Percentiles rank a stretch among this genome's conserved stretches.
Evolutionary conservation across 2,888 invertebrate species (phyloP).

Genomic region (Cloeon dipterum): DNA sequence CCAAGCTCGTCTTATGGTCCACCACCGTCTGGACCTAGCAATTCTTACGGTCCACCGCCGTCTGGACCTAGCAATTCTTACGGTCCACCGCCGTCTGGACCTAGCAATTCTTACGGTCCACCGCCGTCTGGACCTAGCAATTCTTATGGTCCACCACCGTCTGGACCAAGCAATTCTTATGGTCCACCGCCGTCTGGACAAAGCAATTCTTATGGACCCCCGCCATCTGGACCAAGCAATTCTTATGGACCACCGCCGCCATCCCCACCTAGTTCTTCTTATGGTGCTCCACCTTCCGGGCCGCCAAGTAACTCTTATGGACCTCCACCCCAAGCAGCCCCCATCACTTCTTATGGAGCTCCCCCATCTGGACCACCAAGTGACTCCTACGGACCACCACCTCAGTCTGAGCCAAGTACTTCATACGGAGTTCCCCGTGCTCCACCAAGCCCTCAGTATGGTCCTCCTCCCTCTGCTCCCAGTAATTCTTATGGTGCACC

Average conservation of each 20-base stretch:
- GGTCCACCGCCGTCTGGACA: constrained; percentile 8
- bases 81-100: constrained; percentile 6
- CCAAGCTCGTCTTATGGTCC: not conserved
- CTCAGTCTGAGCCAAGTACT: constrained; percentile 5
- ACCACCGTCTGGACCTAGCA: not conserved
- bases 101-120: constrained; percentile 19
- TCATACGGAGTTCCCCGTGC: constrained; percentile 6
- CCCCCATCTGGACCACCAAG: constrained; percentile 7
- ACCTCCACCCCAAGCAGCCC: constrained; percentile 6
- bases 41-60: not conserved
- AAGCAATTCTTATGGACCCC: constrained; percentile 8
- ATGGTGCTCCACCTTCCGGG: constrained; percentile 7
- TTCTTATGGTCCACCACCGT: constrained; percentile 10
- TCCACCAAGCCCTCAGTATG: constrained; percentile 7
- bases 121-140: constrained; percentile 15
- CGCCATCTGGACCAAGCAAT: constrained; percentile 5
- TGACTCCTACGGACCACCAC: constrained; percentile 6
- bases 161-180: constrained; percentile 5
- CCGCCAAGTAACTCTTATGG: constrained; percentile 33
- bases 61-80: not conserved
- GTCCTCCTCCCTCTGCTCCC: constrained; percentile 17
- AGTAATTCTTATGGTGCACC: constrained; percentile 29
- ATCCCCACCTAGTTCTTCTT: constrained; percentile 7
- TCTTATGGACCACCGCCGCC: constrained; percentile 6
- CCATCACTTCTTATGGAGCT: constrained; percentile 9